Base-by-base conservation (phyloP, 2,113 vertebrate genomes). In the Ia io region DNA sequence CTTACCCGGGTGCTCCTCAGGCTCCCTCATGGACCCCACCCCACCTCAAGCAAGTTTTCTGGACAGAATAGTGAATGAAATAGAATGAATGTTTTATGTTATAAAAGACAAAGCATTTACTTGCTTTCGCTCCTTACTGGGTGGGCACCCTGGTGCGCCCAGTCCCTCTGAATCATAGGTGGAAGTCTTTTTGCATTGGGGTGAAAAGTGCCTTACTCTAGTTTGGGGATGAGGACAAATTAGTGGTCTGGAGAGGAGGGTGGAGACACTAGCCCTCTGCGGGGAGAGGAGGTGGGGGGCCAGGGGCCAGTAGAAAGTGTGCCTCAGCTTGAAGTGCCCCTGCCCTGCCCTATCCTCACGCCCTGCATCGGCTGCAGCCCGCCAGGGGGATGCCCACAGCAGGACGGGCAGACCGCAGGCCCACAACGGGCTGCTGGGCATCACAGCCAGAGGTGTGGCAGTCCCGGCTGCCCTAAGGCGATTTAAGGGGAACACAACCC, bases 301-400 rank as follows among this genome's bases (percentile, higher is more conserved):
- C 16, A 13, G 28, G 61, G 30, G 17, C 37, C 69, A 6, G 13
- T 2, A 17, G 32, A 14, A 25, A 28, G 25, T 23, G 37, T 8
- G 28, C n/a, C 63, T 42, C 6, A 17, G 85, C 32, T 35, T 10
- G 35, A 11, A 23, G 30, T 0, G 14, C 47, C 20, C 9, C 0
- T 13, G 49, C 13, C 25, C 51, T 18, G 28, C 23, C 17, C 22
- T 14, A 5, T 37, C 47, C 17, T 9, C 30, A 40, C 2, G 35
- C 1, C 28, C 11, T 6, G 49, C n/a, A 25, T 5, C 13, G 4
- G 35, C 59, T 23, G 9, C 22, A 11, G 69, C 10, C 25, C 12
- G 42, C 20, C 4, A 0, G 0, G 23, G 10, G 0, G 25, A 3
- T 4, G 5, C 6, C 14, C 3, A 0, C 12, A 12, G 85, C 35